Conservation (phyloP, 1,140 invertebrate genomes). For the Harpegnathos saltator region DNA sequence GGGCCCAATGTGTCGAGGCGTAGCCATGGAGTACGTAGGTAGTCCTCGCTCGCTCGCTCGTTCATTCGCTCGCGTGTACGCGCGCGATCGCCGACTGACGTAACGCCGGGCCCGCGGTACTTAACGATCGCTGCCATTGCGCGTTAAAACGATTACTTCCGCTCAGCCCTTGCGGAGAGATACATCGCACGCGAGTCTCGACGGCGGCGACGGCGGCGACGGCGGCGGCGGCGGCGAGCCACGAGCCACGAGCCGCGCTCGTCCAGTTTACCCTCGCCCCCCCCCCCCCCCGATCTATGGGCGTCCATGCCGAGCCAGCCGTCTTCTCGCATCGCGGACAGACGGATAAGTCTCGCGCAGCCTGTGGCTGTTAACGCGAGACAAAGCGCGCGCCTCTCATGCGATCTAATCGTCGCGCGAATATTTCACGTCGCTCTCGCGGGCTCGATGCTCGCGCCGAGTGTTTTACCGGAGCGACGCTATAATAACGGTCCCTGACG, state of each 20-base stretch:
- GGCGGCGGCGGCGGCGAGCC: neutral
- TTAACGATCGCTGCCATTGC: constrained; percentile 79
- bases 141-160: constrained; percentile 83
- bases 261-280: constrained; percentile 58
- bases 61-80: constrained; percentile 53
- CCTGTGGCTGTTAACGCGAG: constrained; percentile 46
- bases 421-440: constrained; percentile 39
- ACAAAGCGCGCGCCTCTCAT: constrained; percentile 43
- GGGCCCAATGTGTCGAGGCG: constrained; percentile 74
- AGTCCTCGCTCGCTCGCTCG: constrained; percentile 60
- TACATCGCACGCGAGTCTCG: constrained; percentile 50
- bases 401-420: constrained; percentile 63
- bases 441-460: no score
- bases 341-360: constrained; percentile 59
- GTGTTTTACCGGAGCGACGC: neutral
- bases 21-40: constrained; percentile 72
- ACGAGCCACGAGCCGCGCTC: neutral
- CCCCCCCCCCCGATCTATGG: constrained; percentile 61
- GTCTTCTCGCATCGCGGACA: constrained; percentile 5
- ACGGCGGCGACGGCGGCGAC: neutral
- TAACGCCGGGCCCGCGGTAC: constrained; percentile 71
- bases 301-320: constrained; percentile 24
- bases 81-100: constrained; percentile 67
- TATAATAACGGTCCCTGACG: constrained; percentile 9
- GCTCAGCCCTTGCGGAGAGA: constrained; percentile 68